Evolutionary conservation across 2,888 invertebrate species (phyloP), one percentile per base, ranked within the genome.

Genomic region (Xylocampa areola): DNA sequence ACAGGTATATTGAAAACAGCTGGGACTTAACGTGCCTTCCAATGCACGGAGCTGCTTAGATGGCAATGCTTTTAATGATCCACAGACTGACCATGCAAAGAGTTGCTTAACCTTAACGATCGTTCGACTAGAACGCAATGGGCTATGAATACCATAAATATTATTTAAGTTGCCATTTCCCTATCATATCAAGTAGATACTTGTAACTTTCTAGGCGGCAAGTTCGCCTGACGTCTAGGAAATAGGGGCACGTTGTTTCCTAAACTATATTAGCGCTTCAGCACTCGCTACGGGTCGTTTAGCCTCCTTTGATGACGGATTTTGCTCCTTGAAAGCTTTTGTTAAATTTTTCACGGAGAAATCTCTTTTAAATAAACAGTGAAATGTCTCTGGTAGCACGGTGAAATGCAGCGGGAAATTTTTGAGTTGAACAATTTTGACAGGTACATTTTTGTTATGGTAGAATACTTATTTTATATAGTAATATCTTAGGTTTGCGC

Each of bases 251-350:
- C 82, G 80, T 78, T 84, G 86, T 86, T 86, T 81, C 73, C 74
- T 77, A 89, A 89, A 91, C 88, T 86, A 82, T 85, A 88, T 90
- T 88, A 90, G 84, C 82, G 81, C 84, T 82, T 80, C 82, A 76
- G 78, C 82, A 79, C 84, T 79, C 82, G 79, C 82, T 80, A 76
- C 84, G 85, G 84, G 80, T 91, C 86, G 87, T 86, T 88, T 87
- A 84, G 82, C 79, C 76, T 76, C 84, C 79, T 90, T 90, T 91
- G 89, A 91, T 88, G 90, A 90, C 88, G 83, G 86, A 90, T 90
- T 89, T 89, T 55, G 82, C 87, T 88, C 79, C 86, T 86, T 90
- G 88, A 90, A 87, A 91, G 89, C 90, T 89, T 88, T 86, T 87
- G 85, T 89, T 82, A 80, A 84, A 88, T 81, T 86, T 89, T 87